A percentile compares a stretch with the other conserved stretches of the same genome.
Conservation (phyloP, 2,888 invertebrate species). For the Lasius fuliginosus region DNA sequence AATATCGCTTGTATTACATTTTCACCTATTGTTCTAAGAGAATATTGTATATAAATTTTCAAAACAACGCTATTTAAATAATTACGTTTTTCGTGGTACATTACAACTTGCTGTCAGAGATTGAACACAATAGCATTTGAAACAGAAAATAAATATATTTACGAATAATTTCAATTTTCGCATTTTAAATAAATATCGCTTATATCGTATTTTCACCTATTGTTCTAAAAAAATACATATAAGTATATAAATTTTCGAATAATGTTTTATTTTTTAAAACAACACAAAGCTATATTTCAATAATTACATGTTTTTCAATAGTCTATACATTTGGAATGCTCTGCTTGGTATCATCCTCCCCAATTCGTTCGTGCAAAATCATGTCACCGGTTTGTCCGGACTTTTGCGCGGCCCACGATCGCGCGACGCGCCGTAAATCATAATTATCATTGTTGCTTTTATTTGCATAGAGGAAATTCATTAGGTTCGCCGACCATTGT, state of each 20-base stretch:
- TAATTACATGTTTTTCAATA: neutral
- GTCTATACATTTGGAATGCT: neutral
- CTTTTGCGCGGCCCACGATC: conserved; percentile 41
- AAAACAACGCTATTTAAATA: neutral
- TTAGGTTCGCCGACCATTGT: conserved; percentile 80
- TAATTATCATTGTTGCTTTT: conserved; percentile 77
- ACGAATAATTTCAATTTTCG: neutral
- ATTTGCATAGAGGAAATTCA: conserved; percentile 82
- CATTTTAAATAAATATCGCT: neutral
- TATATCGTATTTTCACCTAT: neutral
- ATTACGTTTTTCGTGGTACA: neutral
- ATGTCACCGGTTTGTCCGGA: neutral
- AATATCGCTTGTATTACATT: neutral
- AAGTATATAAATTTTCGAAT: neutral
- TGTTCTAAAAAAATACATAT: neutral
- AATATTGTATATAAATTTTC: neutral
- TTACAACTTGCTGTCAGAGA: neutral
- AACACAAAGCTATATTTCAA: neutral
- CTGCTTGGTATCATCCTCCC: neutral
- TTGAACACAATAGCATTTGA: neutral
- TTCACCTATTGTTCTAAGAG: neutral
- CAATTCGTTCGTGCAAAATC: neutral
- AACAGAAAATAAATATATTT: neutral
- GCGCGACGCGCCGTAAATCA: conserved; percentile 68
- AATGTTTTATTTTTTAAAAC: neutral